Conservation (phyloP, 2,113 vertebrate genomes). For the Crypturellus undulatus region DNA sequence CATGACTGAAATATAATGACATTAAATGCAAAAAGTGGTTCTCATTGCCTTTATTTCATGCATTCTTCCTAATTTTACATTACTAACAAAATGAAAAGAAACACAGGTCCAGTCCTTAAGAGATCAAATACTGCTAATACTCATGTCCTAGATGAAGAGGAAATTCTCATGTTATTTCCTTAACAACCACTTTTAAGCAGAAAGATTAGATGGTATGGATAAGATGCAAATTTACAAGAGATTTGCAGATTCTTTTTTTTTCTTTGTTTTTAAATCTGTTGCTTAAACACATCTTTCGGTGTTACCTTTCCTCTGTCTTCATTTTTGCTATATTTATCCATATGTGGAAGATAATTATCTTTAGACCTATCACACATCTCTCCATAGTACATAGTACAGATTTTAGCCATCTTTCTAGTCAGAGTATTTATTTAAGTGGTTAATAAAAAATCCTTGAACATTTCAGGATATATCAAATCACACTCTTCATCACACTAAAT, state of each 20-base stretch:
- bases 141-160: neutral
- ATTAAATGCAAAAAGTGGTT: conserved; percentile 17
- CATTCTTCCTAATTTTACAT: neutral
- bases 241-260: neutral
- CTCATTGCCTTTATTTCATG: neutral
- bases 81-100: neutral
- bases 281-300: neutral
- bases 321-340: neutral
- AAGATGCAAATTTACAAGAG: neutral
- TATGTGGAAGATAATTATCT: neutral
- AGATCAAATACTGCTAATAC: neutral
- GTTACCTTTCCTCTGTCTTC: neutral
- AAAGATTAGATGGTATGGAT: neutral
- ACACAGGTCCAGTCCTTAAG: neutral
- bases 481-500: neutral
- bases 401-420: neutral
- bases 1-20: neutral
- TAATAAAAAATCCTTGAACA: neutral
- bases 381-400: neutral
- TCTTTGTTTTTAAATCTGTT: neutral
- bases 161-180: neutral
- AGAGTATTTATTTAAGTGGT: neutral
- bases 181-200: neutral
- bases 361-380: neutral
- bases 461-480: neutral